These are phyloP conservation scores for Plagodis pulveraria DNA, from an alignment of 2,888 invertebrate genomes.

Conservation along the genomic window DNA sequence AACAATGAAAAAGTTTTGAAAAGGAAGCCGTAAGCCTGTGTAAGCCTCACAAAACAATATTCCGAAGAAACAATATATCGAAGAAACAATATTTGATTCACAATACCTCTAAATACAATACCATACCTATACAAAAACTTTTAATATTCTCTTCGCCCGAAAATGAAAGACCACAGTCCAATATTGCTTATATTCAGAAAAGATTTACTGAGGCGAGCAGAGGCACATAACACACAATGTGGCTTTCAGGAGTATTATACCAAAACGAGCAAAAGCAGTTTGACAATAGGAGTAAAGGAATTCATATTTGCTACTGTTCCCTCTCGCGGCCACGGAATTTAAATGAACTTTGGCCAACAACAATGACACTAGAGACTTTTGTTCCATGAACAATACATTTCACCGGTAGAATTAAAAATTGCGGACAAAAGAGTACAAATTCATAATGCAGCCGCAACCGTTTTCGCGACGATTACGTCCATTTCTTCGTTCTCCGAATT, in stretches of 20 bases:
- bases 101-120: slow-evolving; percentile 3
- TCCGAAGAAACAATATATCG: no score
- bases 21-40: background rate
- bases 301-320: slow-evolving; percentile 83
- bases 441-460: slow-evolving; percentile 75
- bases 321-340: slow-evolving; percentile 80
- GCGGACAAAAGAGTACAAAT: slow-evolving; percentile 81
- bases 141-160: slow-evolving; percentile 16
- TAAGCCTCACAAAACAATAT: no score
- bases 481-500: slow-evolving; percentile 19
- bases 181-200: slow-evolving; percentile 37
- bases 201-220: slow-evolving; percentile 36
- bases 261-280: slow-evolving; percentile 72
- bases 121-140: slow-evolving; percentile 13
- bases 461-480: slow-evolving; percentile 55
- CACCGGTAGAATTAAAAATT: slow-evolving; percentile 83
- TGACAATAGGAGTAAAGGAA: slow-evolving; percentile 80
- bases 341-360: slow-evolving; percentile 84
- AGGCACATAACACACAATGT: slow-evolving; percentile 61
- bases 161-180: slow-evolving; percentile 25
- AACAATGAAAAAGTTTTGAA: background rate
- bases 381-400: slow-evolving; percentile 82
- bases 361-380: slow-evolving; percentile 82
- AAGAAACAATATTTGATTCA: background rate
- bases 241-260: slow-evolving; percentile 71